A percentile compares a stretch with the other conserved stretches of the same genome.
phyloP scores from a whole-genome alignment of 2,888 invertebrate species.

The Lissocephala sabroskyi region DNA sequence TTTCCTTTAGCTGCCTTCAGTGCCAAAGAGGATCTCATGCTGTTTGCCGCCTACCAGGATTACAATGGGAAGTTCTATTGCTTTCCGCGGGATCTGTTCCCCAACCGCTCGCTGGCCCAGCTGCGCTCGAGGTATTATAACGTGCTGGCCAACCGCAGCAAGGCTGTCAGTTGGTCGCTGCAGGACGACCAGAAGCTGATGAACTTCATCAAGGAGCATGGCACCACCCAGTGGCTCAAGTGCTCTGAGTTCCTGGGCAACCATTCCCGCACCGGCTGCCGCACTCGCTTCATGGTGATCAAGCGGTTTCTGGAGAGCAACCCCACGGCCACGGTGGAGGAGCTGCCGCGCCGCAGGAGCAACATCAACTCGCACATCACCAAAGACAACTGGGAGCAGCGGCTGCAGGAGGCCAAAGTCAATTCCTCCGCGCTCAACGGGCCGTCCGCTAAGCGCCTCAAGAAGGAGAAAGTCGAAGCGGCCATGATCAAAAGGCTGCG shows the following conservation, averaged over 20 bases:
- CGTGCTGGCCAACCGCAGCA: slow-evolving; percentile 69
- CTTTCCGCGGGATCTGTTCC: slow-evolving; percentile 76
- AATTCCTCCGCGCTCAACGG: too few relatives aligned
- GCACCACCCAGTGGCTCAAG: slow-evolving; percentile 74
- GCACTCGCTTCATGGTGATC: slow-evolving; percentile 77
- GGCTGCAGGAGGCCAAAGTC: slow-evolving; percentile 43
- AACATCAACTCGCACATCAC: slow-evolving; percentile 44
- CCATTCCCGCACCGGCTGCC: slow-evolving; percentile 76
- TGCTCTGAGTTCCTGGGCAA: slow-evolving; percentile 75
- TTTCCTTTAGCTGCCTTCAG: slow-evolving; percentile 73
- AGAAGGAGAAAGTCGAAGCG: too few relatives aligned
- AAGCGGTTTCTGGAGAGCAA: slow-evolving; percentile 74
- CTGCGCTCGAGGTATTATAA: slow-evolving; percentile 77
- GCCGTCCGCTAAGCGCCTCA: not conserved
- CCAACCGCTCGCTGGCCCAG: slow-evolving; percentile 77
- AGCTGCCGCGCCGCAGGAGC: slow-evolving; percentile 55
- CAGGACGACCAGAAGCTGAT: slow-evolving; percentile 78
- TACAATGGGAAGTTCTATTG: slow-evolving; percentile 77
- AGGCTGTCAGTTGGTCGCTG: slow-evolving; percentile 76
- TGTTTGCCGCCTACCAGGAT: slow-evolving; percentile 77
- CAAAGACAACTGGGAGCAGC: slow-evolving; percentile 64
- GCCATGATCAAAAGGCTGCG: too few relatives aligned
- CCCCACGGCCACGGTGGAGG: slow-evolving; percentile 68
- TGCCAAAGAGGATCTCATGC: slow-evolving; percentile 78
- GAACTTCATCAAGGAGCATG: slow-evolving; percentile 74